A percentile compares a stretch with the other conserved stretches of the same genome.
Evolutionary conservation across 1,140 invertebrate species (phyloP).

Genomic region (Drosophila nikananu): DNA sequence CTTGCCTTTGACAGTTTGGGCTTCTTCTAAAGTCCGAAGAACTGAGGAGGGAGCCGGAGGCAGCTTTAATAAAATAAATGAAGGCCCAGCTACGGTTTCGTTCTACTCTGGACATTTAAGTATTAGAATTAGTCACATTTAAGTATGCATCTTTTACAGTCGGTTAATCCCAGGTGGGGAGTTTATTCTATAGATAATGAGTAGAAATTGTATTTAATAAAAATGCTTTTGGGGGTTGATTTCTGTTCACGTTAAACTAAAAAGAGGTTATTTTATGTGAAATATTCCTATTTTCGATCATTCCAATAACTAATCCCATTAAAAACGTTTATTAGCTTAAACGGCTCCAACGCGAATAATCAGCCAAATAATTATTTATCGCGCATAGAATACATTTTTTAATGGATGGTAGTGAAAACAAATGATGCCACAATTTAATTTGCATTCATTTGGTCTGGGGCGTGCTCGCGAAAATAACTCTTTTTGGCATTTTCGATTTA

Average conservation of each 20-base stretch:
- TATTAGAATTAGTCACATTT: too few species aligned
- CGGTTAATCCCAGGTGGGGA: too few species aligned
- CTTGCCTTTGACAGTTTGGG: conserved; percentile 32
- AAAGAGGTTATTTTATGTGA: background rate
- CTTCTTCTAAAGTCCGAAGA: conserved; percentile 19
- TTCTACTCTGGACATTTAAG: background rate
- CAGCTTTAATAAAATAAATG: conserved; percentile 68
- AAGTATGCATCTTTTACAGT: background rate
- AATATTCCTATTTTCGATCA: background rate
- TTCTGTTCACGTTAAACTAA: background rate
- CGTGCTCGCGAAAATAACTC: conserved; percentile 4
- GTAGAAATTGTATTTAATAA: background rate
- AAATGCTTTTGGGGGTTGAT: background rate
- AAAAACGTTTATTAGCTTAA: conserved; percentile 8
- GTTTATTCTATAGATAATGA: too few species aligned
- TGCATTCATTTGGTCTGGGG: conserved; percentile 28
- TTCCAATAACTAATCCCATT: conserved; percentile 9
- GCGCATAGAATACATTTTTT: conserved; percentile 23
- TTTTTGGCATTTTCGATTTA: conserved; percentile 44
- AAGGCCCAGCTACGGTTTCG: conserved; percentile 21
- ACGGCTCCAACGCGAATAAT: background rate
- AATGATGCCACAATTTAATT: conserved; percentile 45
- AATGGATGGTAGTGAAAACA: conserved; percentile 29
- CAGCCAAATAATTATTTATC: conserved; percentile 16
- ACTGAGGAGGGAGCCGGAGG: background rate